Base-by-base conservation (phyloP, 2,888 invertebrate species). In the Drosophila mimica region DNA sequence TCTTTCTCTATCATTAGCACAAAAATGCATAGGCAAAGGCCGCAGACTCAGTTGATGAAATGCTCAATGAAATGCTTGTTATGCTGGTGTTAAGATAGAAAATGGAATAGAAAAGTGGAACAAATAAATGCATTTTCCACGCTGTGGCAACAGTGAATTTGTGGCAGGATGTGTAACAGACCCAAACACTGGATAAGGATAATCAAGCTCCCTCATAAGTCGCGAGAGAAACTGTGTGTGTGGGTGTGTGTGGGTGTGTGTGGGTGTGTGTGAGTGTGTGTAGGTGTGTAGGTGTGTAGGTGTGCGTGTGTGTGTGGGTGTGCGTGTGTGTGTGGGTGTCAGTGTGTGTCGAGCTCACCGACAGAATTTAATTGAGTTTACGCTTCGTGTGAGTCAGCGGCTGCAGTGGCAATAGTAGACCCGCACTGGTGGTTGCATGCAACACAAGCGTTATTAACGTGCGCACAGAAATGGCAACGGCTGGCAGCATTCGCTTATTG, bases 341-440 rank as follows among this genome's bases (percentile, higher is more conserved):
- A 25, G 25, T 25, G 25, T 25, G 25, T 25, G 25, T 25, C 25
- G 25, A 25, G 25, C 25, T 25, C 25, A 25, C 25, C 83, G 76
- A 76, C 90, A 79, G 80, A 86, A 88, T 90, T 88, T 88, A 88
- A 88, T 88, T 88, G 90, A 90, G 87, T 88, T 90, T 85, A 88
- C 87, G 89, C 89, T 83, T 74, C 70, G 83, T 72, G 74, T 76
- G 75, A 68, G 69, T 53, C 62, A 51, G 66, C 65, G 8, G 38
- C 38, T 38, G 38, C 15, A 56, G 38, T 56, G 38, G 38, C 28
- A 56, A 28, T 25, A 46, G 46, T 15, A 15, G 20, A 25, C 25
- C 25, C 15, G 51, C 62, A 60, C 2, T 15, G 25, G 68, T 54
- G 58, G 54, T 51, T 25, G 69, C 70, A 70, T 65, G 66, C 78